phyloP scores from a whole-genome alignment of 2,888 invertebrate genomes.

The Torymus aiolomorphi region DNA sequence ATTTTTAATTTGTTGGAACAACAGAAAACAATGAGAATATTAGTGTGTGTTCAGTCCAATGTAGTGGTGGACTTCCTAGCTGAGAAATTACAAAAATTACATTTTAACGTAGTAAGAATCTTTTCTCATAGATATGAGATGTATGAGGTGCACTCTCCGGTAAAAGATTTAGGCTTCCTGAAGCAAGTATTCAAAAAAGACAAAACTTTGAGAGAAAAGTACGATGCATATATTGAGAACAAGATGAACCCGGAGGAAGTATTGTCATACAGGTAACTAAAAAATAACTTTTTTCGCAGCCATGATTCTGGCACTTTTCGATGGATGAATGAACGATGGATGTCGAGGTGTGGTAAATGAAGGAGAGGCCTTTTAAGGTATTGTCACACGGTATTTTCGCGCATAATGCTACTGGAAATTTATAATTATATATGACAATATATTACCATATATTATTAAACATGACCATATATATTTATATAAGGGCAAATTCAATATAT shows the following conservation, averaged over 20 bases:
- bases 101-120: background rate
- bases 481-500: too few species aligned
- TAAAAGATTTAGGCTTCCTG: background rate
- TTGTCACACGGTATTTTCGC: too few species aligned
- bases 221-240: slow-evolving; percentile 1
- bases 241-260: background rate
- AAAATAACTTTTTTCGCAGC: too few species aligned
- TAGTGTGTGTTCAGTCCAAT: slow-evolving; percentile 5
- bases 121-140: background rate
- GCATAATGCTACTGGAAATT: too few species aligned
- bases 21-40: background rate
- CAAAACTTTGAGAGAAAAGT: background rate
- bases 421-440: too few species aligned
- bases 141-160: background rate
- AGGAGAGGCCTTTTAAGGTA: too few species aligned
- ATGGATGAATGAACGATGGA: too few species aligned
- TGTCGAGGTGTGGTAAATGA: too few species aligned
- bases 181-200: background rate
- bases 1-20: background rate
- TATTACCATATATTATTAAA: too few species aligned
- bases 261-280: background rate
- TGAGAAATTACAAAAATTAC: background rate
- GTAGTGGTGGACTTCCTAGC: background rate
- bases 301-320: too few species aligned
- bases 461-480: too few species aligned